Conservation (phyloP, 2,113 vertebrate genomes). For the Phoenicopterus ruber region DNA sequence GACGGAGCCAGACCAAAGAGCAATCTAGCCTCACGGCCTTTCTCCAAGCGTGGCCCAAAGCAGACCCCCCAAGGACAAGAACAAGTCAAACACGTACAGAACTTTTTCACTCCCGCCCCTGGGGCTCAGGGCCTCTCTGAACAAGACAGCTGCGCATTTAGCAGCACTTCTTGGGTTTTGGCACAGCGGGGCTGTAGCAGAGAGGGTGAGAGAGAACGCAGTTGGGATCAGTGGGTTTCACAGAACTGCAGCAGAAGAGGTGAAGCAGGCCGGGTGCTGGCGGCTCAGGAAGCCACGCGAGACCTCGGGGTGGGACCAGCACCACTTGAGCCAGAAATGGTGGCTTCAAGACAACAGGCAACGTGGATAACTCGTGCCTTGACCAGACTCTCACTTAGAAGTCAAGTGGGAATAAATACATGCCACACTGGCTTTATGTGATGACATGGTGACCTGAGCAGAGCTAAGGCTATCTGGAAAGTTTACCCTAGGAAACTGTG, state of each 20-base stretch:
- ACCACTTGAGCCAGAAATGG: neutral
- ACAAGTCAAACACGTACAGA: neutral
- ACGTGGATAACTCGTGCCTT: rapidly evolving
- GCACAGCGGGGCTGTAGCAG: neutral
- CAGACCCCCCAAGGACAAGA: neutral
- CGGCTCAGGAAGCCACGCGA: rapidly evolving
- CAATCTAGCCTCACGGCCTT: neutral
- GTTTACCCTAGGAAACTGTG: rapidly evolving
- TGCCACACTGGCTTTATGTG: neutral
- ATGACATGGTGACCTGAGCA: rapidly evolving
- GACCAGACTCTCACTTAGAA: neutral
- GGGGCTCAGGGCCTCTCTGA: neutral
- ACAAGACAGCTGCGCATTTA: neutral
- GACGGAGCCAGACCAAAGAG: neutral
- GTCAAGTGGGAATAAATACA: neutral
- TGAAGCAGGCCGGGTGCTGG: neutral
- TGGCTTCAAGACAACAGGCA: neutral
- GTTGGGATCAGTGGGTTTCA: neutral
- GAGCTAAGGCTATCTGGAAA: neutral
- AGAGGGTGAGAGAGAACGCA: rapidly evolving
- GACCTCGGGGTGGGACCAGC: neutral
- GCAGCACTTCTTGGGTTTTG: neutral
- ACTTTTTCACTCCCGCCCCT: neutral
- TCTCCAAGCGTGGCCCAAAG: neutral
- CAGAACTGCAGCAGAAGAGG: neutral